Conservation (phyloP, 2,113 vertebrate species). For the Mustelus asterias region DNA sequence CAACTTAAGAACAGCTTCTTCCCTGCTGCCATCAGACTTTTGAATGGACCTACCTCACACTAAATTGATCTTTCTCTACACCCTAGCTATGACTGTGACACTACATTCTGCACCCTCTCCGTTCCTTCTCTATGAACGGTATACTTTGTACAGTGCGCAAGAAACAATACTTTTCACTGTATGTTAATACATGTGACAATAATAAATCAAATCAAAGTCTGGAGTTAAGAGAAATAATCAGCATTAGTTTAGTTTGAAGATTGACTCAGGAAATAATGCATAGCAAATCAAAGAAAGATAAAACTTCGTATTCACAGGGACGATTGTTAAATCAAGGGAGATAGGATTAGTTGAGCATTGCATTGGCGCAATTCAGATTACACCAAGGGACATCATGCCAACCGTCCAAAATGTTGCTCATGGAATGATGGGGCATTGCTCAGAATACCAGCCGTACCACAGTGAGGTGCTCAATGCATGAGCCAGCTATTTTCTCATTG, state of each 20-base stretch:
- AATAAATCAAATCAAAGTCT: too few relatives aligned
- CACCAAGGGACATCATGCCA: not conserved
- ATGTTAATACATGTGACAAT: too few relatives aligned
- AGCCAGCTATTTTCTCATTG: not conserved
- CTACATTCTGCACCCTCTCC: too few relatives aligned
- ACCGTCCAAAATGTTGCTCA: not conserved
- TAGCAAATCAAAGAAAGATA: not conserved
- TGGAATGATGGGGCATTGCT: not conserved
- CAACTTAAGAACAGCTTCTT: too few relatives aligned
- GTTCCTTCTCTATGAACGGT: too few relatives aligned
- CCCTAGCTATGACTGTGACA: too few relatives aligned
- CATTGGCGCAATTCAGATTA: not conserved
- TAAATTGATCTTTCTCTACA: too few relatives aligned
- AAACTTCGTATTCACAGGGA: not conserved
- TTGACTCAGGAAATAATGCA: not conserved
- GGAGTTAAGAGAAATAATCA: not conserved
- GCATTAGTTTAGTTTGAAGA: not conserved
- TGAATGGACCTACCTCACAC: too few relatives aligned
- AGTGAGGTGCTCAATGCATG: not conserved
- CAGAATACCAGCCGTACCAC: not conserved
- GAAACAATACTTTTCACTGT: too few relatives aligned
- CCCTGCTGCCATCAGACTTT: too few relatives aligned
- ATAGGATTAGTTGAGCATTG: not conserved
- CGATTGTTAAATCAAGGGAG: not conserved
- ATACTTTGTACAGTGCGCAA: too few relatives aligned